Evolutionary conservation across 2,888 invertebrate genomes (phyloP), one percentile per base, ranked within the genome.

Genomic region (Mythimna albipuncta): DNA sequence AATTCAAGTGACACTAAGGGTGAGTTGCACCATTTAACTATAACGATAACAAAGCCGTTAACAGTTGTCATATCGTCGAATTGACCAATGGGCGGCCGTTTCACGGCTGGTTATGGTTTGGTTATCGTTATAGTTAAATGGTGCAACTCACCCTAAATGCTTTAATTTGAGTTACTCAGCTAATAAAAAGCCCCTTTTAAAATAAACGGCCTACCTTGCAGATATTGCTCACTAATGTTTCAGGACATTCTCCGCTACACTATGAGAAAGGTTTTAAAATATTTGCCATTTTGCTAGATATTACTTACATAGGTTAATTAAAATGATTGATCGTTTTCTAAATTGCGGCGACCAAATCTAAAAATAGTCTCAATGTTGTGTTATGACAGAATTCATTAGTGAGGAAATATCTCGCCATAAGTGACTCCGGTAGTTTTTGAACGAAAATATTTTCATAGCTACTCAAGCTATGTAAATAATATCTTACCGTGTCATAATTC

Each of bases 291-390:
- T 44, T 38, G 21, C 47, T 50, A 61, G 32, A 50, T 47, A 63
- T 61, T 50, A 32, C 16, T 70, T 59, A 13, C 16, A 19, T 4
- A 19, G 41, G 6, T 57, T 69, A 64, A 69, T 77, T 73, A 72
- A 75, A 69, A 73, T 70, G 54, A 84, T 77, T 67, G 61, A 71
- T 67, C 41, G 65, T 69, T 64, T 64, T 6, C 64, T 10, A 64
- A 77, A 61, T 62, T 47, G 32, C 16, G 35, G 26, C 9, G 21
- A 59, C 19, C 10, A 69, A 58, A 69, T 65, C 35, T 10, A 41
- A 21, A 41, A 58, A 35, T 52, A 58, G 58, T 50, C 61, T 69
- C 44, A 21, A 58, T 78, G 58, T 26, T 50, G 41, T 61, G 16
- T 16, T 50, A 41, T 61, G 44, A 38, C 32, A 32, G 32, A 21